Conservation (phyloP, 2,888 invertebrate genomes). For the Athalia rosae region DNA sequence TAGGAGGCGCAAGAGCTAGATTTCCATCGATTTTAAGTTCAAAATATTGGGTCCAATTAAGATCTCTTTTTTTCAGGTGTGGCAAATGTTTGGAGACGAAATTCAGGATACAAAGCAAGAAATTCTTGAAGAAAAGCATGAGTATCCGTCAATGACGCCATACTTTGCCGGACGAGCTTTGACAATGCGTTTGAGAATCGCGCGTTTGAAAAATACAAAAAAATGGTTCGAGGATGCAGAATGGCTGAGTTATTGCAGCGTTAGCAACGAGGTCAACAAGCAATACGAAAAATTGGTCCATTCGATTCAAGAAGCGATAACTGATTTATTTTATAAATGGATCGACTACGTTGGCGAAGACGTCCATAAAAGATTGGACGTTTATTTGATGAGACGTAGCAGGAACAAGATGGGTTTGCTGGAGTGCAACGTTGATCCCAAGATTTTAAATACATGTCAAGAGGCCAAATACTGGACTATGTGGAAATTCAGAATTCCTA, state of each 20-base stretch:
- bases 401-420: constrained; percentile 77
- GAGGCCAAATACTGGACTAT: constrained; percentile 86
- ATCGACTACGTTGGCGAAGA: constrained; percentile 78
- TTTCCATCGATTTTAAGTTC: neutral
- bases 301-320: constrained; percentile 77
- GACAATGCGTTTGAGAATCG: constrained; percentile 81
- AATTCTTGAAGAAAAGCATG: constrained; percentile 78
- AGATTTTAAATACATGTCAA: constrained; percentile 81
- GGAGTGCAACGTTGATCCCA: constrained; percentile 87
- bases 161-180: constrained; percentile 84
- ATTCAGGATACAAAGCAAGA: constrained; percentile 85
- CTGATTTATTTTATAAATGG: constrained; percentile 77
- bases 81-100: constrained; percentile 85
- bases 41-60: neutral
- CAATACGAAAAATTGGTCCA: constrained; percentile 80
- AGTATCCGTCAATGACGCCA: constrained; percentile 81
- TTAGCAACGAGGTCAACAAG: constrained; percentile 82
- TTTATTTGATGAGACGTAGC: constrained; percentile 84
- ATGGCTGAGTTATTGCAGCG: constrained; percentile 86
- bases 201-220: constrained; percentile 78
- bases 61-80: constrained; percentile 75
- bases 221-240: constrained; percentile 82
- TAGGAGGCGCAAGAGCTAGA: too few species aligned
- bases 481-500: constrained; percentile 82
- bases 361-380: constrained; percentile 78